These are phyloP conservation scores for Babyrousa celebensis DNA, from an alignment of 2,797 vertebrate species.

Conservation along the genomic window DNA sequence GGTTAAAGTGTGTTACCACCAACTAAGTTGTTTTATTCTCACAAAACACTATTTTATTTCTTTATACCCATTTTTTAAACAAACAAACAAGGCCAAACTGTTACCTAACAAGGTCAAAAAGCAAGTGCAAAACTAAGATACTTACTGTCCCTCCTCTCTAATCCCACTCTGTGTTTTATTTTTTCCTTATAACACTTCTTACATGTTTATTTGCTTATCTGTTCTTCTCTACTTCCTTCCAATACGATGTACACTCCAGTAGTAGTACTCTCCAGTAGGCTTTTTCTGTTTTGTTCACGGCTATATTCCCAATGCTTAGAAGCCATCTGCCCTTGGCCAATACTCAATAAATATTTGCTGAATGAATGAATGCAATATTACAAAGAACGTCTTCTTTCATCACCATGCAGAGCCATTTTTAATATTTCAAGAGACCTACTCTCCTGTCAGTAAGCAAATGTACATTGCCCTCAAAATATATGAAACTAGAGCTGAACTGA, in stretches of 20 bases:
- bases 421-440: constrained; percentile 14
- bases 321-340: not conserved
- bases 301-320: not conserved
- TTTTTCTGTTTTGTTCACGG: not conserved
- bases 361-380: not conserved
- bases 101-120: constrained; percentile 41
- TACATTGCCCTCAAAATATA: not conserved
- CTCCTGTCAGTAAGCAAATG: constrained; percentile 54
- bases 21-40: constrained; percentile 37
- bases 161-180: not conserved
- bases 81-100: not conserved
- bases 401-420: not conserved
- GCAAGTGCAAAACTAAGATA: not conserved
- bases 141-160: not conserved
- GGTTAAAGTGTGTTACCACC: constrained; percentile 13
- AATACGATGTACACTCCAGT: not conserved
- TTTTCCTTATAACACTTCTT: not conserved
- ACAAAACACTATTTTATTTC: not conserved
- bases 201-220: not conserved
- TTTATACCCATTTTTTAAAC: not conserved
- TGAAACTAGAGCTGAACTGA: not conserved
- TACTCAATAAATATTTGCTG: not conserved
- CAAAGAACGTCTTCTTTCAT: not conserved
- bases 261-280: not conserved
- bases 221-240: constrained; percentile 20